These are phyloP conservation scores for Pristionchus entomophagus DNA, from an alignment of 2,888 invertebrate species.

Conservation along the genomic window DNA sequence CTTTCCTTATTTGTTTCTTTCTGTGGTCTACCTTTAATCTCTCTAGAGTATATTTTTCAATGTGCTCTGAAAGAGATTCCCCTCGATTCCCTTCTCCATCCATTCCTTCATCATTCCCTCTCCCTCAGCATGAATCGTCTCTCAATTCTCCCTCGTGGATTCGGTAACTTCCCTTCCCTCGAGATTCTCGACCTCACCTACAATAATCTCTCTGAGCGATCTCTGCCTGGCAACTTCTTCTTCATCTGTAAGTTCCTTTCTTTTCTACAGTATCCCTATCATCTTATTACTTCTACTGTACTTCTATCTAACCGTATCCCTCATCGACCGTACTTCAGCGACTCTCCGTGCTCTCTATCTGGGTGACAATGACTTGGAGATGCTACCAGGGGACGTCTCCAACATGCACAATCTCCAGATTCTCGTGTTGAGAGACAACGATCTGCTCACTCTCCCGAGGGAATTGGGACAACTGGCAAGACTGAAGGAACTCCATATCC, in stretches of 20 bases:
- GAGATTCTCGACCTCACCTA: conserved; percentile 98
- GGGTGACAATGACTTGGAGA: conserved; percentile 98
- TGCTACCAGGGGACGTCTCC: conserved; percentile 86
- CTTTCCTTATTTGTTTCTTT: neutral
- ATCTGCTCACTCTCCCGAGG: conserved; percentile 90
- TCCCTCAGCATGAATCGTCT: conserved; percentile 87
- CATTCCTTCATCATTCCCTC: neutral
- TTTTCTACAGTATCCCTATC: too few relatives aligned
- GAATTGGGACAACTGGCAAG: conserved; percentile 85
- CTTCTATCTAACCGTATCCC: neutral
- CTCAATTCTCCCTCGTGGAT: conserved; percentile 90
- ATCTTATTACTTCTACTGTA: neutral
- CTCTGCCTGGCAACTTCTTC: conserved; percentile 96
- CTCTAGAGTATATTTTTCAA: too few relatives aligned
- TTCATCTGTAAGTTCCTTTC: conserved; percentile 87
- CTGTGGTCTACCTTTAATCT: too few relatives aligned
- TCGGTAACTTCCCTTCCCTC: conserved; percentile 95
- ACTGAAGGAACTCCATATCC: conserved; percentile 80
- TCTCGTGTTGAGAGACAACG: conserved; percentile 94
- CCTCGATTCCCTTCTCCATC: neutral
- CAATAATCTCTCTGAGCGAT: conserved; percentile 94
- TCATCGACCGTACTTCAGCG: conserved; percentile 80
- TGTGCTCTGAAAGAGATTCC: too few relatives aligned
- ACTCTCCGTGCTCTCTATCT: conserved; percentile 94
- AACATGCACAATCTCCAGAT: conserved; percentile 80